Conservation (phyloP, 2,797 vertebrate genomes). For the Peromyscus nudipes region DNA sequence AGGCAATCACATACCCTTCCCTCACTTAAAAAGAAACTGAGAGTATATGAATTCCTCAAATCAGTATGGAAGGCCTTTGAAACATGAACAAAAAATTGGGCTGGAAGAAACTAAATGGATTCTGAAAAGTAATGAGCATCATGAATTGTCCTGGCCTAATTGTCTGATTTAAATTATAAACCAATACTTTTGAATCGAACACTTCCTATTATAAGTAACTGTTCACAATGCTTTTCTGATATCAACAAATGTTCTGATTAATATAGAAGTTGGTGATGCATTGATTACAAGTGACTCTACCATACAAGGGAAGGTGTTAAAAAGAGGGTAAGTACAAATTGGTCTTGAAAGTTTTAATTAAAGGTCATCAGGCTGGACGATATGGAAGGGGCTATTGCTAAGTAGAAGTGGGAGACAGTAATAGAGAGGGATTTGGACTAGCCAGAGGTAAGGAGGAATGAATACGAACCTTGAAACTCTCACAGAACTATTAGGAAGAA, state of each 20-base stretch:
- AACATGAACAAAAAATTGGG: background rate
- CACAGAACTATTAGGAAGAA: background rate
- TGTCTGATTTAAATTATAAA: background rate
- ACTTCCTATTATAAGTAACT: background rate
- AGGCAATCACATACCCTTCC: background rate
- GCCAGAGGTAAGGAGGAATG: no score
- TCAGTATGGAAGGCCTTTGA: background rate
- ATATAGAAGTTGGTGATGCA: background rate
- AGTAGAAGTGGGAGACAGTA: background rate
- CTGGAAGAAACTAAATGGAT: background rate
- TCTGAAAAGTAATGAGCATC: background rate
- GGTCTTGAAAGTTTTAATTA: background rate
- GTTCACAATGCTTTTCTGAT: background rate
- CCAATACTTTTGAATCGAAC: background rate
- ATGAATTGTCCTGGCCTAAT: background rate
- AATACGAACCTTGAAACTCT: background rate
- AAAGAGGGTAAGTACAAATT: background rate
- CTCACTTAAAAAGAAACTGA: background rate
- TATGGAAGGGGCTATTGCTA: no score
- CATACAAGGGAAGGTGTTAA: background rate
- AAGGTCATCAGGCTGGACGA: no score
- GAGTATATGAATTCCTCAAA: background rate
- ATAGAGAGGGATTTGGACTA: background rate
- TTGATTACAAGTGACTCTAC: background rate
- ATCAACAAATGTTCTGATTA: background rate